phyloP scores from a whole-genome alignment of 2,797 vertebrate species.

The Sebastes flavidus region DNA sequence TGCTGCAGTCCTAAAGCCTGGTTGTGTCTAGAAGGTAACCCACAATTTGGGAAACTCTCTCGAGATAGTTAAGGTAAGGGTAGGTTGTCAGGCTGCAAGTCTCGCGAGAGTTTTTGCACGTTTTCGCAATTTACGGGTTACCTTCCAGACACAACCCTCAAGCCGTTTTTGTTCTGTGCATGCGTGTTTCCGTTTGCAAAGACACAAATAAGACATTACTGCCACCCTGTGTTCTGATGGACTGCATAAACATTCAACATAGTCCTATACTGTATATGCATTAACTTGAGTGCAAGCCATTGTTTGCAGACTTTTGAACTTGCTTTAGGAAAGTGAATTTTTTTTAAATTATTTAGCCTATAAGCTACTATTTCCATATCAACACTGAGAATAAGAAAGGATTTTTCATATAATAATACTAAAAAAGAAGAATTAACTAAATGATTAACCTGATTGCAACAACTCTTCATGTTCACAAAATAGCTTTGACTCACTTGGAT shows the following conservation, averaged over 20 bases:
- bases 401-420: background rate
- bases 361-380: background rate
- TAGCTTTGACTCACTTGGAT: background rate
- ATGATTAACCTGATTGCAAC: background rate
- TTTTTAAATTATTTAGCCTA: background rate
- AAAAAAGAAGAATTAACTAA: background rate
- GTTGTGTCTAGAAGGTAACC: too few relatives aligned
- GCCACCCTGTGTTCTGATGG: conserved; percentile 22
- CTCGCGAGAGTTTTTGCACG: too few relatives aligned
- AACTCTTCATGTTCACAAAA: background rate
- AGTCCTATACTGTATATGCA: too few relatives aligned
- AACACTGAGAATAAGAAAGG: background rate
- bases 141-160: background rate
- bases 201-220: background rate
- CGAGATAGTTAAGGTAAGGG: too few relatives aligned
- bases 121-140: background rate
- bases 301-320: background rate
- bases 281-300: background rate
- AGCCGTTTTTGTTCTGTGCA: background rate
- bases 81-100: too few relatives aligned
- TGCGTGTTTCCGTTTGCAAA: background rate
- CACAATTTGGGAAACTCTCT: too few relatives aligned
- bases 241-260: background rate
- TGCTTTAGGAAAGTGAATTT: background rate
- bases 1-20: background rate